Evolutionary conservation across 2,797 vertebrate species (phyloP).

Genomic region (Xiphorhynchus erythropygius): DNA sequence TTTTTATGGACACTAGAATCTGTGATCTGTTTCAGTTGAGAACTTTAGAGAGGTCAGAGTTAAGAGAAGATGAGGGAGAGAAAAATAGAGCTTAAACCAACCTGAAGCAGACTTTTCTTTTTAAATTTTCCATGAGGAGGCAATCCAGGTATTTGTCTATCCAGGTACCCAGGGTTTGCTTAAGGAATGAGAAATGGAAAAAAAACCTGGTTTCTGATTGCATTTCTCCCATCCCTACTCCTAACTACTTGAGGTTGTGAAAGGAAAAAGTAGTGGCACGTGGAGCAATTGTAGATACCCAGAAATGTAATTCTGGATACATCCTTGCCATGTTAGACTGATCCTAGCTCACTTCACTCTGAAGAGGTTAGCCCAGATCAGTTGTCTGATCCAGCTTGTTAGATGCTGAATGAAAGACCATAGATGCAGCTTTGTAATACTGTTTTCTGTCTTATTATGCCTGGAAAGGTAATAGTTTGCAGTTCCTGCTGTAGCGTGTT

Average conservation of each 20-base stretch:
- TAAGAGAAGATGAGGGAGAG: neutral
- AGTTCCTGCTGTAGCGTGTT: neutral
- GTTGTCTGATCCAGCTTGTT: neutral
- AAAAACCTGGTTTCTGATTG: neutral
- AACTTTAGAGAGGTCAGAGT: neutral
- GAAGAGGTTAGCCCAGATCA: neutral
- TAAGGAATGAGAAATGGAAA: neutral
- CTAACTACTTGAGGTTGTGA: neutral
- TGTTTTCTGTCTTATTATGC: neutral
- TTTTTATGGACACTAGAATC: conserved; percentile 78
- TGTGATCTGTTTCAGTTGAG: conserved; percentile 81
- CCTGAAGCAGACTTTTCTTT: neutral
- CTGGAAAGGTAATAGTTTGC: neutral
- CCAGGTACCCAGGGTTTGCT: neutral
- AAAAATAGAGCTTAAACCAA: neutral
- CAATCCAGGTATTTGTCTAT: neutral
- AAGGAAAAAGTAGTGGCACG: neutral
- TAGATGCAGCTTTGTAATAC: neutral
- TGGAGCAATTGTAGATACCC: neutral
- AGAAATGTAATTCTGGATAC: neutral
- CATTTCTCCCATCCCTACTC: neutral
- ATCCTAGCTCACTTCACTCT: neutral
- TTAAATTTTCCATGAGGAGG: conserved; percentile 73
- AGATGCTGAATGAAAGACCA: neutral
- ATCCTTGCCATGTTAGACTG: neutral